These are phyloP conservation scores for Micrasema minimum DNA, from an alignment of 1,140 invertebrate genomes.

Conservation along the genomic window DNA sequence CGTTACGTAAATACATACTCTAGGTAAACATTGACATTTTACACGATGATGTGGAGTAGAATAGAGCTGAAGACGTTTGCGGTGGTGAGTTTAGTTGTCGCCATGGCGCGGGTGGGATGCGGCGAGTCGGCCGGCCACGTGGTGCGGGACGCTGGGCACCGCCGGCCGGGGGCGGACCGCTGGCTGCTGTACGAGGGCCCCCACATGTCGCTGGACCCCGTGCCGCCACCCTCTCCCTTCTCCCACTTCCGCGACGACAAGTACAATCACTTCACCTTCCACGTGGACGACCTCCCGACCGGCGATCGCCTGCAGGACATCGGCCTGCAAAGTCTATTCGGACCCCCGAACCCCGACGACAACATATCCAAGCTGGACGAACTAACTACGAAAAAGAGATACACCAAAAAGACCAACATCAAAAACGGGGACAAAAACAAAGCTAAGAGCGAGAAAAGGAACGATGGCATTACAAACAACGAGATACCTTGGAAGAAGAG, in stretches of 20 bases:
- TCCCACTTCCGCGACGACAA: slow-evolving; percentile 52
- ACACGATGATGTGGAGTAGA: slow-evolving; percentile 33
- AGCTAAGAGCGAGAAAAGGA: slow-evolving; percentile 41
- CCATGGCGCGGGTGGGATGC: slow-evolving; percentile 26
- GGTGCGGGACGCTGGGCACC: slow-evolving; percentile 46
- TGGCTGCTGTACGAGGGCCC: slow-evolving; percentile 49
- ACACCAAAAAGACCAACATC: slow-evolving; percentile 45
- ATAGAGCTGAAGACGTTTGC: slow-evolving; percentile 38
- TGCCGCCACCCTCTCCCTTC: slow-evolving; percentile 40
- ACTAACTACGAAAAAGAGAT: slow-evolving; percentile 49
- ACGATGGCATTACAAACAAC: slow-evolving; percentile 31
- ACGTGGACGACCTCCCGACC: slow-evolving; percentile 44
- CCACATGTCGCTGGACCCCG: slow-evolving; percentile 43
- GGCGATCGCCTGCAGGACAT: slow-evolving; percentile 45
- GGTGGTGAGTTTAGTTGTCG: slow-evolving; percentile 33
- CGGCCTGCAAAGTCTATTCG: slow-evolving; percentile 50
- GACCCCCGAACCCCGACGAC: slow-evolving; percentile 50
- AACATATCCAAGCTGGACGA: slow-evolving; percentile 52
- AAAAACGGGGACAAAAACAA: slow-evolving; percentile 50
- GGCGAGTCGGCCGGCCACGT: slow-evolving; percentile 41
- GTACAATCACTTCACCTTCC: slow-evolving; percentile 50
- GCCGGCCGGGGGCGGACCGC: slow-evolving; percentile 44
- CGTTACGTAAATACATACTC: background rate
- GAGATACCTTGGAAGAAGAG: slow-evolving; percentile 50
- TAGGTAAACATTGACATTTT: slow-evolving; percentile 29